These are phyloP conservation scores for Magallana angulata DNA, from an alignment of 1,140 invertebrate genomes.

Conservation along the genomic window DNA sequence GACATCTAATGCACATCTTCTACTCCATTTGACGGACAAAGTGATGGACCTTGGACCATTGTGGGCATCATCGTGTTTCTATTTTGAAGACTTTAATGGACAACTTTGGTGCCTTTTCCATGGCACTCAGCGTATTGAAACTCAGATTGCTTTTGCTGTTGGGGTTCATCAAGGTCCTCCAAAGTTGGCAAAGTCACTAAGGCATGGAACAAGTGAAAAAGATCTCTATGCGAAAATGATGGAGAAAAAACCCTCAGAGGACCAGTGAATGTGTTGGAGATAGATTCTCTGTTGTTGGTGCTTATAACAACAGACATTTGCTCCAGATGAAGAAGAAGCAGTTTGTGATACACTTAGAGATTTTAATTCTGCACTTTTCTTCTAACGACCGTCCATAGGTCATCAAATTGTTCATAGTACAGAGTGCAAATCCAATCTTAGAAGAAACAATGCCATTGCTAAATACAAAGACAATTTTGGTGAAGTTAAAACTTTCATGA, in stretches of 20 bases:
- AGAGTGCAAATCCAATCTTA: too few relatives aligned
- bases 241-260: background rate
- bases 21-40: slow-evolving; percentile 10
- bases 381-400: too few relatives aligned
- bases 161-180: slow-evolving; percentile 8
- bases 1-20: slow-evolving; percentile 27
- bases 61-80: slow-evolving; percentile 39
- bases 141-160: background rate
- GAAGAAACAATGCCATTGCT: too few relatives aligned
- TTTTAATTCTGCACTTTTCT: too few relatives aligned
- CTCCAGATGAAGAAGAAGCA: too few relatives aligned
- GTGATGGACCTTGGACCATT: slow-evolving; percentile 21
- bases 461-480: too few relatives aligned
- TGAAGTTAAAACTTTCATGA: too few relatives aligned
- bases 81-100: slow-evolving; percentile 47
- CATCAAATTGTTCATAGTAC: too few relatives aligned
- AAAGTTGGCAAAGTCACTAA: background rate
- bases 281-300: too few relatives aligned
- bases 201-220: background rate
- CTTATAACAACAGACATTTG: too few relatives aligned
- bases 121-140: slow-evolving; percentile 25
- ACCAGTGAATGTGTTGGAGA: background rate
- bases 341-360: too few relatives aligned
- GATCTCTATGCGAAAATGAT: background rate
- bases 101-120: background rate